These are phyloP conservation scores for Sphecodes monilicornis DNA, from an alignment of 2,888 invertebrate genomes.

Conservation along the genomic window DNA sequence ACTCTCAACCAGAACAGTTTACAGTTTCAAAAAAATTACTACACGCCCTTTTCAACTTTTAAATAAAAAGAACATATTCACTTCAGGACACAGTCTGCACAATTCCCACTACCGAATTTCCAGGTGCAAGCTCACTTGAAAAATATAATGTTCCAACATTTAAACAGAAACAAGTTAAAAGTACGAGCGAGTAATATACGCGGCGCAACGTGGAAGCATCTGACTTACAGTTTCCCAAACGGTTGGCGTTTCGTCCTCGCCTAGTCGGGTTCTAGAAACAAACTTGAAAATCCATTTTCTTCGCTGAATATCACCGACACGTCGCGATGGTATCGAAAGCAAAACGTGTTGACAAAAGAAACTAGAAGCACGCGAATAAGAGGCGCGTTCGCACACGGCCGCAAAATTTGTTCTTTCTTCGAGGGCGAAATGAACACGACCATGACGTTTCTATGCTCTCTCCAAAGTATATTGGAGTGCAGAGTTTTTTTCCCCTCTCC, in stretches of 20 bases:
- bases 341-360: constrained; percentile 23
- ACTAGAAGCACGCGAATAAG: constrained; percentile 16
- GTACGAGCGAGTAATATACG: too few species aligned
- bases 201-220: too few species aligned
- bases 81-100: neutral
- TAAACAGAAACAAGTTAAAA: too few species aligned
- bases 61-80: too few species aligned
- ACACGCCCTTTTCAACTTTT: too few species aligned
- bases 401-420: constrained; percentile 53
- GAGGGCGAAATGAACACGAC: constrained; percentile 48
- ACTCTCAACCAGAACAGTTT: neutral
- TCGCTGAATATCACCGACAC: constrained; percentile 8
- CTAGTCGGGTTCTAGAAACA: neutral
- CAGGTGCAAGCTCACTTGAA: neutral
- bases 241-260: neutral
- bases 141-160: too few species aligned
- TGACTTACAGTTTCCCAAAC: too few species aligned
- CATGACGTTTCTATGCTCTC: constrained; percentile 44
- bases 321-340: constrained; percentile 12
- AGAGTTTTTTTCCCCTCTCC: constrained; percentile 37
- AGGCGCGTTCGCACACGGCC: neutral
- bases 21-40: neutral
- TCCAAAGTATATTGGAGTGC: constrained; percentile 61
- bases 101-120: neutral
- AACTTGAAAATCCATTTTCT: constrained; percentile 24